A percentile compares a stretch with the other conserved stretches of the same genome.
These are phyloP conservation scores for Ispidina picta DNA, from an alignment of 2,797 vertebrate genomes.

Conservation along the genomic window DNA sequence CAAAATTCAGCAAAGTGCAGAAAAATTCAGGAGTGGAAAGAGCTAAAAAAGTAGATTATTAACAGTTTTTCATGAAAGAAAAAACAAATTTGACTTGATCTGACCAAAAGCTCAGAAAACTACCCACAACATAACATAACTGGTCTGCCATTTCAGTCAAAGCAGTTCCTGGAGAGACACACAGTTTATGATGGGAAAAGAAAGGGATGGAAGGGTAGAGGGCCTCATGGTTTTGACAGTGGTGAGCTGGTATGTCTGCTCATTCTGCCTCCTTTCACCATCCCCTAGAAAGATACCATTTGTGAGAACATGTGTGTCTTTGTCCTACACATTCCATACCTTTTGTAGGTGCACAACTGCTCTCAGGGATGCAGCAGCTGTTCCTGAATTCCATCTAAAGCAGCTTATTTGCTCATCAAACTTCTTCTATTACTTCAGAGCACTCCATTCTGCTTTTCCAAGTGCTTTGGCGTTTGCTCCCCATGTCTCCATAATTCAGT, in stretches of 20 bases:
- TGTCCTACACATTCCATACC: neutral
- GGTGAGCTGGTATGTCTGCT: neutral
- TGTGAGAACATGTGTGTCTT: neutral
- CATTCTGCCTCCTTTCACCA: neutral
- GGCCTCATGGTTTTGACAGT: neutral
- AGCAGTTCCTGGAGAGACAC: neutral
- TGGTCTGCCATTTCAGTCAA: neutral
- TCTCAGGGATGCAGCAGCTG: neutral
- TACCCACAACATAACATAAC: neutral
- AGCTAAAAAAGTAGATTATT: neutral
- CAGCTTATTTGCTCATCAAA: neutral
- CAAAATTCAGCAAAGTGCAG: neutral
- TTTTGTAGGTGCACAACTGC: neutral
- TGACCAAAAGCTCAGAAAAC: neutral
- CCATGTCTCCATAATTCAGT: neutral
- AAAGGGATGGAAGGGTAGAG: neutral
- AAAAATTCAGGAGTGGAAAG: neutral
- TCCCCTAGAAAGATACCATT: neutral
- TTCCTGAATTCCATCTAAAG: neutral
- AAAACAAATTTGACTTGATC: neutral
- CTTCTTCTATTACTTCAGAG: neutral
- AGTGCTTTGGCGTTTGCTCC: neutral
- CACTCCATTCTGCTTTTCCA: neutral
- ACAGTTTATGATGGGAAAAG: neutral
- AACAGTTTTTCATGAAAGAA: neutral